Evolutionary conservation across 2,797 vertebrate genomes (phyloP).

Genomic region (Mastacembelus armatus): DNA sequence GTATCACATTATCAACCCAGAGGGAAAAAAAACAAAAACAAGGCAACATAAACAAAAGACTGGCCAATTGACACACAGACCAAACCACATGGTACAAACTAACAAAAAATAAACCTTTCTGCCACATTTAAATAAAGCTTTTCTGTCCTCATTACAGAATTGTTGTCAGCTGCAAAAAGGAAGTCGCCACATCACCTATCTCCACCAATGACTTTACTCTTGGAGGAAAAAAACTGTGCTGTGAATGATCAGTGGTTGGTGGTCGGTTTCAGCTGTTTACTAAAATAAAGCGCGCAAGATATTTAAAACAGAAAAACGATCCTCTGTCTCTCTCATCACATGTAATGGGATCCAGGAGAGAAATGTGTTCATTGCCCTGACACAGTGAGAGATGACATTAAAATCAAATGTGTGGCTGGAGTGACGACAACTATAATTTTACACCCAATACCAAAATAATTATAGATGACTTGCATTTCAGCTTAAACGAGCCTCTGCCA

Average conservation of each 20-base stretch:
- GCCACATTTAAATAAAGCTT: slow-evolving; percentile 14
- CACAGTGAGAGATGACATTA: slow-evolving; percentile 41
- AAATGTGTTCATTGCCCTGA: slow-evolving; percentile 4
- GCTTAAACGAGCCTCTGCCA: neutral
- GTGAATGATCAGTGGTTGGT: slow-evolving; percentile 29
- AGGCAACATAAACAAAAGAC: slow-evolving; percentile 2
- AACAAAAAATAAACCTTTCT: slow-evolving; percentile 1
- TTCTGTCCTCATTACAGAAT: neutral
- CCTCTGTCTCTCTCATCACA: slow-evolving; percentile 38
- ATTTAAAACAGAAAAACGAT: slow-evolving; percentile 65
- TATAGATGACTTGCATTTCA: slow-evolving; percentile 27
- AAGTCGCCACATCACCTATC: slow-evolving; percentile 11
- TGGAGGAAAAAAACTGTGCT: neutral
- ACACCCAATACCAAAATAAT: slow-evolving; percentile 58
- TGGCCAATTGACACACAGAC: neutral
- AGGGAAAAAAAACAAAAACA: neutral
- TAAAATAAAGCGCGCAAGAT: slow-evolving; percentile 59
- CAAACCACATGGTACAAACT: neutral
- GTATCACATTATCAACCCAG: neutral
- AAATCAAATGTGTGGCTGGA: slow-evolving; percentile 26
- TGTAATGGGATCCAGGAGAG: slow-evolving; percentile 46
- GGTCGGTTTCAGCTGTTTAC: slow-evolving; percentile 54
- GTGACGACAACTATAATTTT: slow-evolving; percentile 49
- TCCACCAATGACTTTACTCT: slow-evolving; percentile 21
- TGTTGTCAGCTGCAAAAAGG: slow-evolving; percentile 9